Evolutionary conservation across 2,888 invertebrate species (phyloP).

Genomic region (Scaptomyza caliginosa): DNA sequence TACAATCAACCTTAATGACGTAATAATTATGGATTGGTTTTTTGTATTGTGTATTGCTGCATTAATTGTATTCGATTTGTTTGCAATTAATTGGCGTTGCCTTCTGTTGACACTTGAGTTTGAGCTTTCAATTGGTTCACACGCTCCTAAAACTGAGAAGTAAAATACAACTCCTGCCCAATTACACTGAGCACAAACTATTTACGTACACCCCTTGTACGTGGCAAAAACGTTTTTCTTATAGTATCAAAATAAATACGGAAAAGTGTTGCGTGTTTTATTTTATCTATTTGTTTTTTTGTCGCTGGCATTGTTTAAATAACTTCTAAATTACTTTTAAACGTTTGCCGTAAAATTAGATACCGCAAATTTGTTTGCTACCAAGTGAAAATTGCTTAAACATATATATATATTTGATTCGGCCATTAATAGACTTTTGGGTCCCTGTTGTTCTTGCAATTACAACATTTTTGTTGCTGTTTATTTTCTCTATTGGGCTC

Average conservation of each 20-base stretch:
- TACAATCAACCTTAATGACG: slow-evolving; percentile 62
- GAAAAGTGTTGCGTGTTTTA: slow-evolving; percentile 8
- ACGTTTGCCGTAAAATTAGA: slow-evolving; percentile 61
- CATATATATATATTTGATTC: not conserved
- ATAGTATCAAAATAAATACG: slow-evolving; percentile 45
- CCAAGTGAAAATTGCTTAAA: not conserved
- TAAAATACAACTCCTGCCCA: not conserved
- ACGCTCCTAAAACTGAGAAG: slow-evolving; percentile 45
- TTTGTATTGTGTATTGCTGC: slow-evolving; percentile 28
- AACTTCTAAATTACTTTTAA: slow-evolving; percentile 58
- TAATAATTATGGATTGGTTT: slow-evolving; percentile 66
- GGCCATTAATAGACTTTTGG: slow-evolving; percentile 54
- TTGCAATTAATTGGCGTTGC: slow-evolving; percentile 49
- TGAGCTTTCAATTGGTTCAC: slow-evolving; percentile 51
- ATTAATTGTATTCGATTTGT: slow-evolving; percentile 40
- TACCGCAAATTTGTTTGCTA: slow-evolving; percentile 6
- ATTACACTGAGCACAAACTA: slow-evolving; percentile 8
- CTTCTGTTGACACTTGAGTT: slow-evolving; percentile 25
- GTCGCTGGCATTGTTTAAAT: slow-evolving; percentile 47
- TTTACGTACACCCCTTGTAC: not conserved
- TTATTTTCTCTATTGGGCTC: slow-evolving; percentile 50
- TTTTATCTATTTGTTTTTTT: slow-evolving; percentile 5
- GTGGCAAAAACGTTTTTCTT: not conserved
- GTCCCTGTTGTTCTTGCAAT: slow-evolving; percentile 73
- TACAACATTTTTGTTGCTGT: slow-evolving; percentile 53